Evolutionary conservation across 1,140 invertebrate species (phyloP).

Genomic region (Linepithema humile): DNA sequence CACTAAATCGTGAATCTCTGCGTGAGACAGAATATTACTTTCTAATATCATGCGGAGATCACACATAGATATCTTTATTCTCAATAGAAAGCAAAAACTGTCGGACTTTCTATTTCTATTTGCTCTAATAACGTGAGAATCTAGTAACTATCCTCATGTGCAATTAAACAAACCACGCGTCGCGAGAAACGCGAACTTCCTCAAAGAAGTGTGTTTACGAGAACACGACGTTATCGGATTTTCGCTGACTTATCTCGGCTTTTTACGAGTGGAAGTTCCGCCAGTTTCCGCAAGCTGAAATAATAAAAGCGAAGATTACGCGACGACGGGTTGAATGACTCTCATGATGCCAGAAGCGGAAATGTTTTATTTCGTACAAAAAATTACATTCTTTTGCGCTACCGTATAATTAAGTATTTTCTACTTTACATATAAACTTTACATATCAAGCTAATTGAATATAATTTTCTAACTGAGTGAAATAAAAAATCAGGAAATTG

Average conservation of each 20-base stretch:
- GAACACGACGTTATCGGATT: background rate
- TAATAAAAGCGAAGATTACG: slow-evolving; percentile 21
- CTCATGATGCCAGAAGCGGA: slow-evolving; percentile 31
- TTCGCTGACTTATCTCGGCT: background rate
- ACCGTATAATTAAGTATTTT: background rate
- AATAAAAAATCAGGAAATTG: slow-evolving; percentile 10
- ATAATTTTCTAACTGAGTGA: background rate
- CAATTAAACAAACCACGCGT: background rate
- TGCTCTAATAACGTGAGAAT: slow-evolving; percentile 19
- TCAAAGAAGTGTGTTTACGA: background rate
- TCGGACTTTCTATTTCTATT: slow-evolving; percentile 59
- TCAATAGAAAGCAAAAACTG: slow-evolving; percentile 62
- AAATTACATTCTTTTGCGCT: slow-evolving; percentile 35
- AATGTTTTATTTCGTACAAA: slow-evolving; percentile 46
- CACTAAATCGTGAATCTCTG: background rate
- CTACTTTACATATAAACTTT: background rate
- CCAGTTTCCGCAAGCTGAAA: slow-evolving; percentile 21
- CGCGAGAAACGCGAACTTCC: slow-evolving; percentile 41
- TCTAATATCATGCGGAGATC: slow-evolving; percentile 37
- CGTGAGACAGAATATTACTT: slow-evolving; percentile 20
- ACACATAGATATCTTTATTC: slow-evolving; percentile 52
- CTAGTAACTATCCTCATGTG: slow-evolving; percentile 4
- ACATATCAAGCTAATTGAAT: background rate
- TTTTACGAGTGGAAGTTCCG: slow-evolving; percentile 32
- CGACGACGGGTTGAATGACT: slow-evolving; percentile 21